phyloP scores from a whole-genome alignment of 1,140 invertebrate species.

The Uloborus diversus region DNA sequence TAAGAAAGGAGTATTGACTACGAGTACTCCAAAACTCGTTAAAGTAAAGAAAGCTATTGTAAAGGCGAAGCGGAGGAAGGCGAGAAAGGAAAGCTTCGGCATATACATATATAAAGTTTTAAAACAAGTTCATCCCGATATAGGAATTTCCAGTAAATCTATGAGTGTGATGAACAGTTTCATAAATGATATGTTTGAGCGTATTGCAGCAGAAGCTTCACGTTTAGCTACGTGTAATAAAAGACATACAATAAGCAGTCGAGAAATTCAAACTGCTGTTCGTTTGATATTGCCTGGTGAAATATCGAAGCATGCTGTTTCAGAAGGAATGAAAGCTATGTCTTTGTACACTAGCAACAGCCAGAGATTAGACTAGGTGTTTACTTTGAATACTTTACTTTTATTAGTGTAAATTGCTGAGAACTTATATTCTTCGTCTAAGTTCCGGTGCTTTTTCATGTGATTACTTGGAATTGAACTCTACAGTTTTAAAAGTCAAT shows the following conservation, averaged over 20 bases:
- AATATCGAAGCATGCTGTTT: slow-evolving; percentile 72
- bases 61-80: no score
- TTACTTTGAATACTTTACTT: no score
- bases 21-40: no score
- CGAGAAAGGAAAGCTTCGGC: neutral
- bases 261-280: slow-evolving; percentile 73
- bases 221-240: slow-evolving; percentile 78
- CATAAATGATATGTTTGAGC: slow-evolving; percentile 67
- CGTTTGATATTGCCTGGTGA: slow-evolving; percentile 72
- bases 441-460: no score
- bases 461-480: no score
- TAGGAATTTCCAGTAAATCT: slow-evolving; percentile 69
- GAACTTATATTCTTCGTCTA: no score
- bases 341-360: no score
- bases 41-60: no score
- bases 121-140: slow-evolving; percentile 68
- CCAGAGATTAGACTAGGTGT: no score
- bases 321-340: slow-evolving; percentile 71
- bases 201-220: slow-evolving; percentile 74
- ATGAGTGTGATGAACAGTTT: slow-evolving; percentile 70
- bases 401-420: no score
- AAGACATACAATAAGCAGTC: slow-evolving; percentile 69
- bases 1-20: no score
- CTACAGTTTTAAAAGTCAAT: no score
- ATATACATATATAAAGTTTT: slow-evolving; percentile 63